A percentile compares a stretch with the other conserved stretches of the same genome.
phyloP scores from a whole-genome alignment of 92 coral and sea anemone genomes.

The Zoanthus sansibaricus region DNA sequence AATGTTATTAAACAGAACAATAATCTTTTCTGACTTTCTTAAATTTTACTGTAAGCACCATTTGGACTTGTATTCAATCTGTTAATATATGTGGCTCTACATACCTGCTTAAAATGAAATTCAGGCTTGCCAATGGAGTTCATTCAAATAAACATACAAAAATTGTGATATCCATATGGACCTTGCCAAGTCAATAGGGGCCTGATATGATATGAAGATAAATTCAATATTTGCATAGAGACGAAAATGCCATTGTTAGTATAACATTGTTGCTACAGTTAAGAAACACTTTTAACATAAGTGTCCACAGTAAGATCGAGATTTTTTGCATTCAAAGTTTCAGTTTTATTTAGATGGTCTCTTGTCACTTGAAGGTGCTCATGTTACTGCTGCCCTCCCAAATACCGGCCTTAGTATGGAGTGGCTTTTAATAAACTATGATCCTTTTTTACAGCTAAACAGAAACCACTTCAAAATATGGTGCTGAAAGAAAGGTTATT shows the following conservation, averaged over 20 bases:
- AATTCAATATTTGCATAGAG: not conserved
- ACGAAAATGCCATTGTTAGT: slow-evolving; percentile 17
- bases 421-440: slow-evolving; percentile 31
- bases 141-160: slow-evolving; percentile 19
- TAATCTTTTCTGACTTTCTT: slow-evolving; percentile 19
- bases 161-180: slow-evolving; percentile 33
- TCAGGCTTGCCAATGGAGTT: no score
- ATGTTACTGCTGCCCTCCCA: slow-evolving; percentile 34
- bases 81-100: not conserved
- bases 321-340: slow-evolving; percentile 24
- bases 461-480: slow-evolving; percentile 33
- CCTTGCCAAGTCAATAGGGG: slow-evolving; percentile 20
- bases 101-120: no score
- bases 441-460: slow-evolving; percentile 20
- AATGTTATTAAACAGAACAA: slow-evolving; percentile 23
- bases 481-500: slow-evolving; percentile 23
- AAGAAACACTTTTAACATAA: slow-evolving; percentile 19
- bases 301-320: slow-evolving; percentile 25
- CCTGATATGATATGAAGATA: slow-evolving; percentile 26
- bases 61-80: slow-evolving; percentile 29
- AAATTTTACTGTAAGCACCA: slow-evolving; percentile 19
- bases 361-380: slow-evolving; percentile 36
- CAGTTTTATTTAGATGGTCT: slow-evolving; percentile 21
- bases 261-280: slow-evolving; percentile 26
- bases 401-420: slow-evolving; percentile 21